A percentile compares a stretch with the other conserved stretches of the same genome.
These are phyloP conservation scores for Ricordea florida DNA, from an alignment of 92 coral and sea anemone genomes.

Conservation along the genomic window DNA sequence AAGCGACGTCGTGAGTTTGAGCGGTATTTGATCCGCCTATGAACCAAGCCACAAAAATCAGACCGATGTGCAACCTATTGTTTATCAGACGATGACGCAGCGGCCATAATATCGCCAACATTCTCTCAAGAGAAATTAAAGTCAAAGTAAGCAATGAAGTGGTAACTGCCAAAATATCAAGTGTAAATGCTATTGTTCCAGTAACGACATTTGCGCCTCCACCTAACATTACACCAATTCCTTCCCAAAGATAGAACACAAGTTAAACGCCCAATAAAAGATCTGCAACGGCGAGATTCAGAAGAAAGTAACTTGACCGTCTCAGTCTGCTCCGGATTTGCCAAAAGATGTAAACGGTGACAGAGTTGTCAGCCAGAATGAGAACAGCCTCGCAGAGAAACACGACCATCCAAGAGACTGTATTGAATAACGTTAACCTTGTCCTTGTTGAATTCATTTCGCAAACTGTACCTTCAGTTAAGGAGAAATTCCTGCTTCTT, in stretches of 20 bases:
- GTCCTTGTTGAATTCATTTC: too few species aligned
- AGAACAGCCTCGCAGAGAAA: not conserved
- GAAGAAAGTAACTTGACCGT: constrained; percentile 12
- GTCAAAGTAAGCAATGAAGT: not conserved
- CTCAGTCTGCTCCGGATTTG: constrained; percentile 8
- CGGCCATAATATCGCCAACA: constrained; percentile 14
- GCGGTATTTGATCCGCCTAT: not conserved
- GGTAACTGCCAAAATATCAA: not conserved
- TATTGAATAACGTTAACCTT: not conserved
- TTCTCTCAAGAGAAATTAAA: constrained; percentile 4
- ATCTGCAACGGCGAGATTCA: constrained; percentile 15
- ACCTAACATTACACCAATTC: not conserved
- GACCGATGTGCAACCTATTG: not conserved
- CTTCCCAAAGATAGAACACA: not conserved
- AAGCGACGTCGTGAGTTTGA: too few species aligned
- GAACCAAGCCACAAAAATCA: not conserved
- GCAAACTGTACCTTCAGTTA: too few species aligned
- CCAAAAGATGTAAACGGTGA: constrained; percentile 9
- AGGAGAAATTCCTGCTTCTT: too few species aligned
- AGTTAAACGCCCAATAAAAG: not conserved
- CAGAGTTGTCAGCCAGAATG: constrained; percentile 1
- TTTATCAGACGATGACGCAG: not conserved
- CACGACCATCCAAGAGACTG: constrained; percentile 1
- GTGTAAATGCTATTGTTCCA: not conserved
- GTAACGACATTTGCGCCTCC: not conserved